A percentile compares a stretch with the other conserved stretches of the same genome.
Evolutionary conservation across 2,113 vertebrate genomes (phyloP).

Genomic region (Spermophilus dauricus): DNA sequence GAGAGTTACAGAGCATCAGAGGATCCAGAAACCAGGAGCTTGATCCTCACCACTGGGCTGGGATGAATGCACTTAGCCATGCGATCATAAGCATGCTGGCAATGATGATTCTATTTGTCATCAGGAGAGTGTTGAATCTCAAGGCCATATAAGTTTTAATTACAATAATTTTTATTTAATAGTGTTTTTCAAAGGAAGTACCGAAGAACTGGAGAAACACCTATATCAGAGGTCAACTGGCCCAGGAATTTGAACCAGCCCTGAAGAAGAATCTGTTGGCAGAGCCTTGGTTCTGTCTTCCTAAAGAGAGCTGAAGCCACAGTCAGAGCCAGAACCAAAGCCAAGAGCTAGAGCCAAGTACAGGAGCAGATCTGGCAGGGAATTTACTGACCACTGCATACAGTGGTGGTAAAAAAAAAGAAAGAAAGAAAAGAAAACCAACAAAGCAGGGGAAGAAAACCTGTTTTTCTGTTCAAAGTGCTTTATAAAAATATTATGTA

Average conservation of each 20-base stretch:
- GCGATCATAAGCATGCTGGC: too few relatives aligned
- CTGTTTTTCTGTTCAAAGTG: background rate
- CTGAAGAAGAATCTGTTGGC: background rate
- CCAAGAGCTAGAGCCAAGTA: background rate
- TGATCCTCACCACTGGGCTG: accelerated
- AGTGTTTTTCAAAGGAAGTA: background rate
- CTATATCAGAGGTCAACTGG: background rate
- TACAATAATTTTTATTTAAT: background rate
- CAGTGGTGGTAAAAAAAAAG: background rate
- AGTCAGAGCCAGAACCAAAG: background rate
- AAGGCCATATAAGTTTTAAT: background rate
- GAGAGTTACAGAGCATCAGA: background rate
- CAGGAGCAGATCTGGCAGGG: background rate
- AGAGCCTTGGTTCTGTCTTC: background rate
- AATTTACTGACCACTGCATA: background rate
- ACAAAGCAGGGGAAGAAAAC: background rate
- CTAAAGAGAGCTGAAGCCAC: background rate
- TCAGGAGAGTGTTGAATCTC: background rate
- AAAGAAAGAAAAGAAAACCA: background rate
- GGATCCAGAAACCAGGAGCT: background rate
- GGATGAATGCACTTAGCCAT: background rate
- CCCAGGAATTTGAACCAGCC: background rate
- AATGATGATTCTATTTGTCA: background rate
- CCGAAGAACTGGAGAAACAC: background rate
- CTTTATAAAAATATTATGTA: slow-evolving; percentile 7